Evolutionary conservation across 2,113 vertebrate species (phyloP).

Genomic region (Pachyramphus minor): DNA sequence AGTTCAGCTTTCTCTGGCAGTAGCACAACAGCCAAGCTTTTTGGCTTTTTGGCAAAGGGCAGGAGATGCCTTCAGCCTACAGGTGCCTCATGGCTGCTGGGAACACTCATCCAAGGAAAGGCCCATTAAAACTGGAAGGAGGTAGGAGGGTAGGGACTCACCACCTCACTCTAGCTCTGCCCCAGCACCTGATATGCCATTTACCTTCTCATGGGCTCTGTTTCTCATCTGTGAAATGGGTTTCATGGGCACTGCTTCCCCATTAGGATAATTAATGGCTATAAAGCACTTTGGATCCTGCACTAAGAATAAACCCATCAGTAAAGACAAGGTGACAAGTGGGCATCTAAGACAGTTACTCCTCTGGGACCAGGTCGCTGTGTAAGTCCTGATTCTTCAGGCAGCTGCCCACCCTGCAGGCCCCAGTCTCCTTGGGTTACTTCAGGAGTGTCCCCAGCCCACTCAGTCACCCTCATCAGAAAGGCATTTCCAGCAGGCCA

Average conservation of each 20-base stretch:
- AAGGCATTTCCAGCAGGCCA: not conserved
- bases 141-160: not conserved
- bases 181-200: not conserved
- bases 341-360: not conserved
- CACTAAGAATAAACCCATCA: conserved; percentile 1
- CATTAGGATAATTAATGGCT: conserved; percentile 16
- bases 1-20: not conserved
- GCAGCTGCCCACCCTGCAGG: not conserved
- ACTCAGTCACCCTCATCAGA: not conserved
- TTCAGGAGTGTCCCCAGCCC: not conserved
- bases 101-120: not conserved
- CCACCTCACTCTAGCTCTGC: not conserved
- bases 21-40: not conserved
- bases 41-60: not conserved
- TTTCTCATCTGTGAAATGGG: not conserved
- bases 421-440: not conserved
- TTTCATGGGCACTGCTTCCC: not conserved
- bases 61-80: not conserved
- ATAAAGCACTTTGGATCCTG: not conserved
- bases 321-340: not conserved
- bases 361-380: not conserved
- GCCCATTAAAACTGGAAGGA: not conserved
- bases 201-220: not conserved
- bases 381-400: fast-evolving
- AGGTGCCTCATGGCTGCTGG: not conserved